Base-by-base conservation (phyloP, 2,797 vertebrate species). In the Sebastes goodei region DNA sequence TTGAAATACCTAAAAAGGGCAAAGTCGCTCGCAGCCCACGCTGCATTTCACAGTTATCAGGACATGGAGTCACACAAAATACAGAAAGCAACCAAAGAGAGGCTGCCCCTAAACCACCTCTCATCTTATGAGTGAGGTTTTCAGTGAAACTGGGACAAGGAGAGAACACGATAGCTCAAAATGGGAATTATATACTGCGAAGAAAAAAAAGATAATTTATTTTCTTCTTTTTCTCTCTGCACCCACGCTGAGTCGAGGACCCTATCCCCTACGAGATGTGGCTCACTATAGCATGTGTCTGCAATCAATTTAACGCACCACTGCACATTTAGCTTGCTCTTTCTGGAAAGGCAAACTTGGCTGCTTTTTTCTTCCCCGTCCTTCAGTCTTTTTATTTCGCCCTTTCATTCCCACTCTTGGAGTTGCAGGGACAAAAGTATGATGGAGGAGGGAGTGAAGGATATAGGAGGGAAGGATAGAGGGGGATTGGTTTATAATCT, bases 251-350 rank as follows among this genome's bases (percentile, higher is more conserved):
- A 74, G 73, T 33, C 29, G 30, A 77, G 53, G 83, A 88, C 79
- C 78, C 35, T 57, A 66, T 86, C 74, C 79, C 67, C 56, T 46
- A 21, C 70, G 76, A 70, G 64, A 82, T 90, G 78, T 77, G 81
- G 74, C 69, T 90, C 59, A 56, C 73, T 81, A 73, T 60, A 84
- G 76, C 67, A 61, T 76, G 62, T 75, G 87, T 76, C 93, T 94
- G 93, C 84, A 83, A 93, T 93, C 91, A 92, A 93, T 95, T 95
- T 90, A 90, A 92, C 33, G 73, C 89, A 86, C 87, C 78, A 60
- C 86, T 90, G 86, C 92, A 87, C 86, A 90, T 91, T 90, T 74
- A 93, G 91, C 83, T 76, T 86, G 80, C 83, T 82, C 86, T 81
- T 81, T 86, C 85, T 91, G 84, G 82, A 94, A 93, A 70, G 71